phyloP scores from a whole-genome alignment of 2,113 vertebrate species.

The Motacilla alba region DNA sequence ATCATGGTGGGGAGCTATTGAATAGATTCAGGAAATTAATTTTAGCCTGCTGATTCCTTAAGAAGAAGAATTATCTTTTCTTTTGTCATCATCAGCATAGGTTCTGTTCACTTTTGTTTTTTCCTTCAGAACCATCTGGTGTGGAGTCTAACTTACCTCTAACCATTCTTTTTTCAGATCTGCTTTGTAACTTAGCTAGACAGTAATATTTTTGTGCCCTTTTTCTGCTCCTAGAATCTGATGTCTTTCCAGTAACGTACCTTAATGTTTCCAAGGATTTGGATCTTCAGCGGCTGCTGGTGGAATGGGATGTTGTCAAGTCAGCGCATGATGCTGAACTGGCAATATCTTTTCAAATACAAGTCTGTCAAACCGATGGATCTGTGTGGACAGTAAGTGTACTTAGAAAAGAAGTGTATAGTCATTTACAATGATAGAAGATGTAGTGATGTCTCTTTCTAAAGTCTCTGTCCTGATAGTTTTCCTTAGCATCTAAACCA shows the following conservation, averaged over 20 bases:
- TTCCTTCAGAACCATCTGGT: background rate
- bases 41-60: background rate
- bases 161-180: background rate
- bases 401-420: background rate
- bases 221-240: constrained; percentile 40
- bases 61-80: background rate
- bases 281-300: constrained; percentile 28
- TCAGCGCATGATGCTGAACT: background rate
- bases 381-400: constrained; percentile 65
- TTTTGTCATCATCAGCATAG: background rate
- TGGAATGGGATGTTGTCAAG: constrained; percentile 66
- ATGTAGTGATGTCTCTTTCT: background rate
- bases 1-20: background rate
- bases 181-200: background rate
- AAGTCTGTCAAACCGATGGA: constrained; percentile 41
- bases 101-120: background rate
- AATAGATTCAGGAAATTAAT: background rate
- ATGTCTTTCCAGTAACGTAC: background rate
- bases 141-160: background rate
- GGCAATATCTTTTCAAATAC: constrained; percentile 69
- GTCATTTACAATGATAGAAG: background rate
- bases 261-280: constrained; percentile 32
- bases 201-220: background rate
- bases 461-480: background rate
- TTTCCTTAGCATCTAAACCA: background rate